Evolutionary conservation across 2,888 invertebrate species (phyloP).

Genomic region (Sarcophaga subvicina): DNA sequence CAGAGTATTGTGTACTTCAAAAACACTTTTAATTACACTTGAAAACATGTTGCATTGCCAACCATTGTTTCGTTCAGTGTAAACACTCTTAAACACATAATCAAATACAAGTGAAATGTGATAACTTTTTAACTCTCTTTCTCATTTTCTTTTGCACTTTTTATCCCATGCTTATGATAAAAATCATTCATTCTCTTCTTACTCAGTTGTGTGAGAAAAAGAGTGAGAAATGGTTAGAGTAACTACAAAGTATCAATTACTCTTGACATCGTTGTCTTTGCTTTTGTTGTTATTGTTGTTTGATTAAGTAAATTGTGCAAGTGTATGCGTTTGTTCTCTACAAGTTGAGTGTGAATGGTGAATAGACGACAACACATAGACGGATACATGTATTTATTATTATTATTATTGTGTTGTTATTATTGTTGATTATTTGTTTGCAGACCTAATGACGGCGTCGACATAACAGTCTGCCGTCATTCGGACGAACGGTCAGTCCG

Average conservation of each 20-base stretch:
- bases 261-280: slow-evolving; percentile 5
- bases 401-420: slow-evolving; percentile 20
- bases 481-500: not conserved
- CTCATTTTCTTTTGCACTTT: not conserved
- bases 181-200: slow-evolving; percentile 26
- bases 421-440: slow-evolving; percentile 52
- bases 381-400: slow-evolving; percentile 1
- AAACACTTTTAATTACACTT: not conserved
- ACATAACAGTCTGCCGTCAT: slow-evolving; percentile 11
- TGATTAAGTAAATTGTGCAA: slow-evolving; percentile 25
- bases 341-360: no score
- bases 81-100: not conserved
- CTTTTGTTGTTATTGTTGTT: slow-evolving; percentile 16
- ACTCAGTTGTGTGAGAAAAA: not conserved
- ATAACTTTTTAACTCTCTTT: not conserved
- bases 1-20: not conserved
- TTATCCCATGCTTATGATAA: slow-evolving; percentile 20
- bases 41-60: not conserved
- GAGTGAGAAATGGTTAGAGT: no score
- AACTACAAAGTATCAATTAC: slow-evolving; percentile 41
- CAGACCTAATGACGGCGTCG: slow-evolving; percentile 55
- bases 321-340: not conserved
- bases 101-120: not conserved
- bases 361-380: not conserved
- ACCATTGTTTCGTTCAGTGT: slow-evolving; percentile 20